Conservation (phyloP, 2,888 invertebrate genomes). For the Drosophila acutilabella region DNA sequence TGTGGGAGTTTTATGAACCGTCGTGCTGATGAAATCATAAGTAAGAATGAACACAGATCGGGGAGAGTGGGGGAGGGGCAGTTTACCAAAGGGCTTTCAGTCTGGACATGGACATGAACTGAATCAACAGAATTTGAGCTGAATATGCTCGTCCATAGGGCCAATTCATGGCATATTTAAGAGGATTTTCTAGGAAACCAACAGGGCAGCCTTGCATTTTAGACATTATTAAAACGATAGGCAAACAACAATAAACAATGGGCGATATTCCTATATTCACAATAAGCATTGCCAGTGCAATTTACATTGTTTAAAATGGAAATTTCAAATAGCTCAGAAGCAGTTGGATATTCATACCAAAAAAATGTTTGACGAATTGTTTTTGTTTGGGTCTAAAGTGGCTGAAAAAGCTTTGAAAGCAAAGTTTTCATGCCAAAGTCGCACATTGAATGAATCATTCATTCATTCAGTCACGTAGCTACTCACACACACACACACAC, state of each 20-base stretch:
- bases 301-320: no score
- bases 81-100: conserved; percentile 8
- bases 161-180: conserved; percentile 5
- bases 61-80: not conserved
- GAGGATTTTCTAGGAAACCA: not conserved
- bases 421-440: conserved; percentile 9
- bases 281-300: no score
- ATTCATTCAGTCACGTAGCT: not conserved
- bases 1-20: not conserved
- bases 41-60: conserved; percentile 20
- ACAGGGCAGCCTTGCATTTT: not conserved
- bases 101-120: not conserved
- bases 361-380: not conserved
- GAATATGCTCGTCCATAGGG: conserved; percentile 8
- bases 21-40: conserved; percentile 19
- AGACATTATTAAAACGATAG: not conserved
- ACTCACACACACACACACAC: not conserved
- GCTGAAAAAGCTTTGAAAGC: conserved; percentile 16
- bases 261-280: not conserved
- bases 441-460: conserved; percentile 28
- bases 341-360: not conserved
- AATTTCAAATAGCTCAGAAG: no score
- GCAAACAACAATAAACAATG: not conserved
- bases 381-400: not conserved
- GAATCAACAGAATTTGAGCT: not conserved